These are phyloP conservation scores for Channa striata DNA, from an alignment of 2,797 vertebrate species.

Conservation along the genomic window DNA sequence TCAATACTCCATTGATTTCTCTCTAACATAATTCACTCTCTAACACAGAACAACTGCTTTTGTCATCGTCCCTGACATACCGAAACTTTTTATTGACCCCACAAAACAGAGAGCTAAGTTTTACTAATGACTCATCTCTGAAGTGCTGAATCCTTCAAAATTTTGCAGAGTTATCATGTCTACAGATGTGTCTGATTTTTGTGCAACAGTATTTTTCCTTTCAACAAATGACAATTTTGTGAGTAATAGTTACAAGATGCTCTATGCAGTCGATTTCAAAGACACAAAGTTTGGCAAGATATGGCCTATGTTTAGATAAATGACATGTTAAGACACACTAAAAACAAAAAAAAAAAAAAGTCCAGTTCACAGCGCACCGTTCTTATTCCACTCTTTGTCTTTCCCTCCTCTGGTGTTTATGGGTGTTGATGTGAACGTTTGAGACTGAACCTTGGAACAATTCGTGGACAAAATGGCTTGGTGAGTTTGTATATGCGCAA, in stretches of 20 bases:
- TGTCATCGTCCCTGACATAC: conserved; percentile 12
- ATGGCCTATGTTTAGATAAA: not conserved
- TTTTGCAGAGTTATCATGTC: conserved; percentile 12
- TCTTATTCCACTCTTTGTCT: conserved; percentile 56
- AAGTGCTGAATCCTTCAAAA: conserved; percentile 22
- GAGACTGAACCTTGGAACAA: conserved; percentile 67
- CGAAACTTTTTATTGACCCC: conserved; percentile 24
- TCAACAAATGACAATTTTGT: not conserved
- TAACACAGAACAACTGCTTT: conserved; percentile 16
- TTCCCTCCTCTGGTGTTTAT: conserved; percentile 77
- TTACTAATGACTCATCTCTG: conserved; percentile 26
- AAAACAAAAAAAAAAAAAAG: conserved; percentile 9
- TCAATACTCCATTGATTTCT: conserved; percentile 42
- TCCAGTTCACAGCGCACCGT: conserved; percentile 10
- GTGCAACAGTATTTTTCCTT: not conserved
- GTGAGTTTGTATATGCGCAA: conserved; percentile 74
- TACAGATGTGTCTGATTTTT: conserved; percentile 20
- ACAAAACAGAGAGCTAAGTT: conserved; percentile 12
- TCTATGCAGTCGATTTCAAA: not conserved
- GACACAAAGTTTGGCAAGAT: not conserved
- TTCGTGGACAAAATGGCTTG: conserved; percentile 64
- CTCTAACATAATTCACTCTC: conserved; percentile 20
- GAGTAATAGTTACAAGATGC: not conserved
- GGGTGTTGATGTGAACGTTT: conserved; percentile 78
- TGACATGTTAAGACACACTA: conserved; percentile 1